Base-by-base conservation (phyloP, 2,113 vertebrate genomes). In the Corythornis cristatus region DNA sequence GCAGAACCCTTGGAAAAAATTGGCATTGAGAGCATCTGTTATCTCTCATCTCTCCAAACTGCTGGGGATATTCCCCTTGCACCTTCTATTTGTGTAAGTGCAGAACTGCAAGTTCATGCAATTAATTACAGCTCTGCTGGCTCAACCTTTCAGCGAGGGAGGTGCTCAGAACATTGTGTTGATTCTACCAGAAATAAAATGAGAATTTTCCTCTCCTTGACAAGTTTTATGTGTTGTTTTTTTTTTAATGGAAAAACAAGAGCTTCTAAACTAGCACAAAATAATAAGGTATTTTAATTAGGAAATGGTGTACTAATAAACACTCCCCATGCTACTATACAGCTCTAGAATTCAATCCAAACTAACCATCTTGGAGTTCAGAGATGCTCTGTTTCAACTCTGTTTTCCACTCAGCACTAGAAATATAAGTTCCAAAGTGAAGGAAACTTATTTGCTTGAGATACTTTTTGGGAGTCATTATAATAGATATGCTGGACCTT, bases 271-370 rank as follows among this genome's bases (percentile, higher is more conserved):
- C 66, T 35, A 66, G 51, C 54, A 74, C 58, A 87, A 53, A 93
- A 90, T 89, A 92, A 68, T 54, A 66, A 20, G 26, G 29, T 80
- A 77, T 89, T 96, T 92, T 92, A 96, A 96, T 92, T 86, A 92
- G 93, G 74, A 82, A 79, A 76, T 70, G 37, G 54, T 84, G 74
- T 79, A 76, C 33, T 60, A 76, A 46, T 95, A 95, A 93, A 93
- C 37, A 93, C 64, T 94, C 94, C 91, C 91, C 13, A 33, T 37
- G 72, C 92, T 92, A 62, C 58, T 46, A 16, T 26, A 51, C n/a
- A 74, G 46, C 74, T 89, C 71, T 53, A 67, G 51, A 92, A 76
- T 85, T 92, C 54, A 76, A 48, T 74, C 51, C 71, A 87, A 85
- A 89, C 56, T 71, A 54, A 45, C 60, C 29, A 29, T 12, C 74